Evolutionary conservation across 2,113 vertebrate genomes (phyloP), one percentile per base, ranked within the genome.

Genomic region (Sorex araneus): DNA sequence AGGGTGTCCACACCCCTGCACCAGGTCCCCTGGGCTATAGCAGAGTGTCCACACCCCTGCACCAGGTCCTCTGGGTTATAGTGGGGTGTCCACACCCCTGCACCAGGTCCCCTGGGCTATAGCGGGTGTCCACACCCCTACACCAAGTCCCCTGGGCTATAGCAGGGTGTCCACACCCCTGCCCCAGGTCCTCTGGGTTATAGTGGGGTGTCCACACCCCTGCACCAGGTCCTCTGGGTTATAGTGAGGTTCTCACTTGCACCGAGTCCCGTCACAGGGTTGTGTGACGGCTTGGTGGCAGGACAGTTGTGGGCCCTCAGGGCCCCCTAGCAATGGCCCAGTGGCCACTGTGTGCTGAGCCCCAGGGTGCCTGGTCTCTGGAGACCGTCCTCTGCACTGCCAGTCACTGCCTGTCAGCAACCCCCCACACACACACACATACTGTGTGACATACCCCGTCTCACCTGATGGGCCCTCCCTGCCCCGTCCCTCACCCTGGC

Each of bases 261-360:
- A 40, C 40, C 40, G 40, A 40, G 47, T 50, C 9, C 47, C 47
- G 0, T 30, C 2, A 0, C 0, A 13, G 75, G 34, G 10, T 54
- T 78, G 60, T 6, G 30, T 43, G 43, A 13, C 0, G 4, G 67
- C 71, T 36, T 13, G 9, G 25, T 23, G 13, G 45, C 45, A 18
- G 21, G 57, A 73, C 43, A 84, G 34, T 70, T 89, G 1, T 75
- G 45, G 70, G 45, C 13, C 36, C 66, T 74, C 25, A 16, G 60
- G 19, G 30, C 45, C 13, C 45, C 54, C 45, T 40, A n/a, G 11
- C 71, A 40, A 34, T 75, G 75, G 30, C 27, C 40, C 25, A n/a
- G 18, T 8, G 19, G 50, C 10, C 40, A 23, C 76, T 70, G 47
- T 60, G 54, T 34, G 84, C 36, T 27, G 2, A 40, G 50, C 54